A percentile compares a stretch with the other conserved stretches of the same genome.
Evolutionary conservation across 2,113 vertebrate genomes (phyloP).

Genomic region (Mesembrinibis cayennensis): DNA sequence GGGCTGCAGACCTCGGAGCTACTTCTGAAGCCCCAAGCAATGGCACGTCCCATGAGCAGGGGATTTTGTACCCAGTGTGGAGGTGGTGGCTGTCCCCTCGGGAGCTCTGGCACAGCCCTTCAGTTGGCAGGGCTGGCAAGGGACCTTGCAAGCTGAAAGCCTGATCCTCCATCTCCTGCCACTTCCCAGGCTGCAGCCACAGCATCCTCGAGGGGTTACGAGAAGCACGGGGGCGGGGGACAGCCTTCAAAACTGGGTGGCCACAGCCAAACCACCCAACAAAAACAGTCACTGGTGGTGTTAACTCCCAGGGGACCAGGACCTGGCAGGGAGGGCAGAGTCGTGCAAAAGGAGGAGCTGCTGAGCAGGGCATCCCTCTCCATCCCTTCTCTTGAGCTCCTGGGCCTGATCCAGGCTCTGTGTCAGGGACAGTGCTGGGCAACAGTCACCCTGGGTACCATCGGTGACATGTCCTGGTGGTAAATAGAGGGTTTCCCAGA

Average conservation of each 20-base stretch:
- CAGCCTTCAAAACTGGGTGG: neutral
- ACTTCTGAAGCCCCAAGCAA: neutral
- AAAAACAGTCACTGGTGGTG: neutral
- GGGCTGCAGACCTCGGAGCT: neutral
- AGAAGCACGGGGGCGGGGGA: neutral
- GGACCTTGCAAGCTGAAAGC: neutral
- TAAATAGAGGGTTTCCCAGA: neutral
- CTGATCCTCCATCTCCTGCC: neutral
- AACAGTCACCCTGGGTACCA: neutral
- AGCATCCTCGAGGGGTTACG: neutral
- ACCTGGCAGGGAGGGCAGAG: neutral
- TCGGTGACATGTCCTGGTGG: neutral
- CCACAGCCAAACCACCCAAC: neutral
- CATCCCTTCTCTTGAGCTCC: neutral
- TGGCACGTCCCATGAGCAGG: neutral
- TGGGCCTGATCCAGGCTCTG: neutral
- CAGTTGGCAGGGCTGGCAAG: neutral
- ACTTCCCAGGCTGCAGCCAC: neutral
- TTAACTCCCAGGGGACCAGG: neutral
- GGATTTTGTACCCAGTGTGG: neutral
- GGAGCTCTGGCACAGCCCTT: neutral
- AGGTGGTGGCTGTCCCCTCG: rapidly evolving
- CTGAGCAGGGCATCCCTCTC: neutral
- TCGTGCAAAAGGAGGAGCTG: neutral
- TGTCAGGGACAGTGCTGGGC: neutral